These are phyloP conservation scores for Rutilus rutilus DNA, from an alignment of 2,113 vertebrate species.

Conservation along the genomic window DNA sequence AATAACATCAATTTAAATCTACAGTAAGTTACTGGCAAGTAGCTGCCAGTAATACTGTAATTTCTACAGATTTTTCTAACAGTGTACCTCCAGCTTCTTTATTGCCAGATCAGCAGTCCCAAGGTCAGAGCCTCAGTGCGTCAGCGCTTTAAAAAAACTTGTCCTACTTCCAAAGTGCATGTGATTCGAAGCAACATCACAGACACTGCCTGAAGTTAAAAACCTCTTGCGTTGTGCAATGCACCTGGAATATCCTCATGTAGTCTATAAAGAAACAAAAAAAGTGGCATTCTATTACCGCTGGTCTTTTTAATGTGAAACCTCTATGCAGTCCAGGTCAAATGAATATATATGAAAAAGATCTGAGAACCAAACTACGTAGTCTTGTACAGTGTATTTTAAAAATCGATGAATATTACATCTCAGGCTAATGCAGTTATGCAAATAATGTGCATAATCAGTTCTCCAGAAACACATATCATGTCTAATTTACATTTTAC, in stretches of 20 bases:
- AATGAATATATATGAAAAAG: neutral
- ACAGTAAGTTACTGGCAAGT: too few species aligned
- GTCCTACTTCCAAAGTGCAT: constrained; percentile 31
- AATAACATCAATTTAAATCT: too few species aligned
- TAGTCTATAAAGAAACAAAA: neutral
- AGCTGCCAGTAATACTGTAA: too few species aligned
- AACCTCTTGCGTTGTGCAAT: neutral
- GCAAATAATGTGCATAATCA: constrained; percentile 49
- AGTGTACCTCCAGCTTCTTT: constrained; percentile 28
- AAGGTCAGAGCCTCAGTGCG: neutral
- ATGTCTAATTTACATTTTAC: neutral
- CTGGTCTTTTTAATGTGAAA: neutral
- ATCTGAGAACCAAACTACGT: constrained; percentile 1
- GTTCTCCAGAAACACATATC: constrained; percentile 1
- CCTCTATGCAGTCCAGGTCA: neutral
- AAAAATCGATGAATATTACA: constrained; percentile 33
- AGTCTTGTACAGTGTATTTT: neutral
- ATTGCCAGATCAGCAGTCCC: constrained; percentile 17
- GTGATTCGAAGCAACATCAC: neutral
- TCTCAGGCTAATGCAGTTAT: constrained; percentile 26
- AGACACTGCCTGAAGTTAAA: neutral
- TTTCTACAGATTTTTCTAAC: too few species aligned
- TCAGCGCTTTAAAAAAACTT: constrained; percentile 28
- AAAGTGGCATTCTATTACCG: neutral
- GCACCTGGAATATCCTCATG: neutral